Percentiles rank a stretch among this genome's conserved stretches.
Evolutionary conservation across 2,797 vertebrate genomes (phyloP).

Genomic region (Sebastes vulpes): DNA sequence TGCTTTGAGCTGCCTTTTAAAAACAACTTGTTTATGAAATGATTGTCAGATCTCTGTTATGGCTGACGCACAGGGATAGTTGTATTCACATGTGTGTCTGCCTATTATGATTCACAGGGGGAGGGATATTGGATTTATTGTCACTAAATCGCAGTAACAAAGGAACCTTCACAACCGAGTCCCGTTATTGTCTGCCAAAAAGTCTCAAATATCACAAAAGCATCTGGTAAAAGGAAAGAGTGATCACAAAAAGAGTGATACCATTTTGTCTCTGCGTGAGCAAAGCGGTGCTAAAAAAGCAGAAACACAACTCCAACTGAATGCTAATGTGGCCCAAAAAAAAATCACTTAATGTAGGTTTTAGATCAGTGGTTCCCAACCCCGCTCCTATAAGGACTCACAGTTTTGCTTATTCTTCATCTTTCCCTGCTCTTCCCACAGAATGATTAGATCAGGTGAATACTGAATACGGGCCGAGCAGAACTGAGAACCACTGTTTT

Average conservation of each 20-base stretch:
- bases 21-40: neutral
- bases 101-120: neutral
- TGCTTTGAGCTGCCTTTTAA: neutral
- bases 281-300: neutral
- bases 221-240: neutral
- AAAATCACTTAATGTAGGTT: neutral
- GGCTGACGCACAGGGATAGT: neutral
- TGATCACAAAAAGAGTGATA: neutral
- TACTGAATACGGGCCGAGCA: neutral
- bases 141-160: neutral
- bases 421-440: no score
- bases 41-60: neutral
- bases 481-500: neutral
- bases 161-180: neutral
- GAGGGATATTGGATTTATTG: neutral
- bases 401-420: neutral
- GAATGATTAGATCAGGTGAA: neutral
- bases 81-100: neutral
- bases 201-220: neutral
- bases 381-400: neutral
- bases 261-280: neutral
- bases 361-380: neutral
- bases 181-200: neutral
- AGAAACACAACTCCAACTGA: neutral
- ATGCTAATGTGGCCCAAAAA: neutral